Evolutionary conservation across 1,140 invertebrate genomes (phyloP).

Genomic region (Halictus rubicundus): DNA sequence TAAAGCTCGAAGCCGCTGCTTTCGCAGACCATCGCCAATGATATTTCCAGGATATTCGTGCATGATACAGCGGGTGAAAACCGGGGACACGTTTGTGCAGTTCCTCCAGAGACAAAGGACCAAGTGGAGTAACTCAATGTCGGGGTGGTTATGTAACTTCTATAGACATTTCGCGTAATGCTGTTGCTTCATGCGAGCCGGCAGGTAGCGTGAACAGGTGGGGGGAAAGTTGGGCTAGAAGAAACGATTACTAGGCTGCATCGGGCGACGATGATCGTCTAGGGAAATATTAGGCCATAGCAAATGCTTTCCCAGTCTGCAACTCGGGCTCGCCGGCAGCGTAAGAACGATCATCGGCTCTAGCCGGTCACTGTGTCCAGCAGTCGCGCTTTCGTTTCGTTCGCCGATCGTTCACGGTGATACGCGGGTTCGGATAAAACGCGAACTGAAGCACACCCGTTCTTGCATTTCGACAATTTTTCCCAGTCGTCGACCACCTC

Average conservation of each 20-base stretch:
- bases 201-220: background rate
- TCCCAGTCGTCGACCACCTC: no score
- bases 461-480: background rate
- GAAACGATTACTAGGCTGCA: slow-evolving; percentile 10
- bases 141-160: no score
- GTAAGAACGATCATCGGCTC: slow-evolving; percentile 35
- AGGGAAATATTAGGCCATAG: slow-evolving; percentile 27
- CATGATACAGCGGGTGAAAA: no score
- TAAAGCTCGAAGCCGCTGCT: no score
- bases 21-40: no score
- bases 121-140: no score
- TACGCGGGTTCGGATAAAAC: background rate
- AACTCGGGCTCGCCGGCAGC: slow-evolving; percentile 57
- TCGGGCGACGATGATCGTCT: slow-evolving; percentile 22
- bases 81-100: no score
- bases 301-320: slow-evolving; percentile 66
- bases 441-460: no score
- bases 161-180: no score
- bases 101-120: no score
- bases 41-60: no score
- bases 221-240: background rate
- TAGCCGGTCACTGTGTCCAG: background rate
- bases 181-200: no score
- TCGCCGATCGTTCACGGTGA: background rate
- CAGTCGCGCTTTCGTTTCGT: slow-evolving; percentile 5